These are phyloP conservation scores for Poeciliopsis turneri DNA, from an alignment of 2,797 vertebrate species.

Conservation along the genomic window DNA sequence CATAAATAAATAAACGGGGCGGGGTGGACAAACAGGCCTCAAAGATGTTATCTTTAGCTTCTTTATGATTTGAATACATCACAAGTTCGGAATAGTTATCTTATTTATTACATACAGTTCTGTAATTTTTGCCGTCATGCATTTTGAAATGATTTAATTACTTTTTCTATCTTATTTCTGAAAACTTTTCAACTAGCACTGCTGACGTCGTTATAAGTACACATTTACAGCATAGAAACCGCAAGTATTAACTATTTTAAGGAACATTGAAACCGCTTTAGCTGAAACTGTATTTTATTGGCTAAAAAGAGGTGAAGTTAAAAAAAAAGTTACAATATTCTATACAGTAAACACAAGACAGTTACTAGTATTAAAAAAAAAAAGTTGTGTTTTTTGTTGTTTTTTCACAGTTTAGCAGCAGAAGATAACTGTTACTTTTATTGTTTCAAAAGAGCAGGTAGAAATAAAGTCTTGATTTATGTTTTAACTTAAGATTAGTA, in stretches of 20 bases:
- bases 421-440: not conserved
- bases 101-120: not conserved
- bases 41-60: not conserved
- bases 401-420: not conserved
- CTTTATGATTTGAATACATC: not conserved
- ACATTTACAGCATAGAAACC: not conserved
- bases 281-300: not conserved
- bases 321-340: not conserved
- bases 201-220: not conserved
- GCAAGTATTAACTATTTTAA: not conserved
- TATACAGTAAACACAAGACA: not conserved
- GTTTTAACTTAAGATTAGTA: not conserved
- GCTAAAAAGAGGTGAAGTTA: not conserved
- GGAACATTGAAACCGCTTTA: not conserved
- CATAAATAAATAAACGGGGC: conserved; percentile 1
- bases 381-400: not conserved
- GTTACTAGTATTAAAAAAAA: not conserved
- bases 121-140: not conserved
- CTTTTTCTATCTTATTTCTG: not conserved
- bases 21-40: not conserved
- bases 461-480: too few relatives aligned
- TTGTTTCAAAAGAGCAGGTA: not conserved
- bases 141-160: not conserved
- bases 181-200: not conserved
- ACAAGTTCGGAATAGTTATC: not conserved